phyloP scores from a whole-genome alignment of 2,797 vertebrate genomes.

The Enteromius fasciolatus region DNA sequence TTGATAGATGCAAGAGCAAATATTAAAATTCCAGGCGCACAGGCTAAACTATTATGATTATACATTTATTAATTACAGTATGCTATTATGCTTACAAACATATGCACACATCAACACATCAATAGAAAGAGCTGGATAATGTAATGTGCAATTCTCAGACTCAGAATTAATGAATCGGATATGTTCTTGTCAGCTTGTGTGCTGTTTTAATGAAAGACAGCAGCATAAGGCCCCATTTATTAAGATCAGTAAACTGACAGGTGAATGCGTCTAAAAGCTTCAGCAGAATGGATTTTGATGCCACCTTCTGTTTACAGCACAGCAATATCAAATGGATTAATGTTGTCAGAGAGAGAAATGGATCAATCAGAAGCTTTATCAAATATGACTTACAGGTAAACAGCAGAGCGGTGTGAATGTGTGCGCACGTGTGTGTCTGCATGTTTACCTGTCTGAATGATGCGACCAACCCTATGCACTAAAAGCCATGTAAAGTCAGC shows the following conservation, averaged over 20 bases:
- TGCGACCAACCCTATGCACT: constrained; percentile 38
- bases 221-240: constrained; percentile 39
- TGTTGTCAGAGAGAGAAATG: constrained; percentile 41
- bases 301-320: constrained; percentile 47
- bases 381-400: constrained; percentile 46
- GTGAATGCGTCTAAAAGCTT: constrained; percentile 44
- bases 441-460: constrained; percentile 11
- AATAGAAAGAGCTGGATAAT: constrained; percentile 13
- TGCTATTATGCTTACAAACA: constrained; percentile 10
- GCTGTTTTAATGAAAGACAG: constrained; percentile 13
- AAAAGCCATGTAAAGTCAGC: constrained; percentile 34
- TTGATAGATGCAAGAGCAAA: background rate
- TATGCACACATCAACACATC: constrained; percentile 1
- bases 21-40: background rate
- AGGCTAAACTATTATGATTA: background rate
- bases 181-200: constrained; percentile 28
- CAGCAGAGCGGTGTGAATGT: constrained; percentile 9
- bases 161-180: background rate
- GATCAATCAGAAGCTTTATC: constrained; percentile 48
- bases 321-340: constrained; percentile 46
- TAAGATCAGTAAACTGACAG: constrained; percentile 54
- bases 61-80: constrained; percentile 1
- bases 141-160: constrained; percentile 1
- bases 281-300: constrained; percentile 48
- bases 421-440: background rate